These are phyloP conservation scores for Pseudorectes ferrugineus DNA, from an alignment of 2,113 vertebrate species.

Conservation along the genomic window DNA sequence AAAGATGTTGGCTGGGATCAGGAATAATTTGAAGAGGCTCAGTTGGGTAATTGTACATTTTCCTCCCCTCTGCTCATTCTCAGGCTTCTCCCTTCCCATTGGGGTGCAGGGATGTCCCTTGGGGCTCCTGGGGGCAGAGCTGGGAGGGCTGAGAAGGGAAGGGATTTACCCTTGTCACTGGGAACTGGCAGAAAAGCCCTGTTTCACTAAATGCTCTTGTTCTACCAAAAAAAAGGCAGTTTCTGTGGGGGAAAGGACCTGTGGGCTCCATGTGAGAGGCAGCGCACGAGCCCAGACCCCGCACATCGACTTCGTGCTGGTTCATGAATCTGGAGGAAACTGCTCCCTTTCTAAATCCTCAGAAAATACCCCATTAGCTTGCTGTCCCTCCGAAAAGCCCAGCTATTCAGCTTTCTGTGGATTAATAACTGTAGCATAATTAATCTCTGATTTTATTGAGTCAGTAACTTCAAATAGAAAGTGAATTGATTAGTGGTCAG, in stretches of 20 bases:
- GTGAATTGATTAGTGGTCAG: background rate
- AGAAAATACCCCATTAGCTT: background rate
- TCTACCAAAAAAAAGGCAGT: background rate
- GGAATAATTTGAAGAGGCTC: background rate
- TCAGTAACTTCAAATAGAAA: background rate
- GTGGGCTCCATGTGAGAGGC: background rate
- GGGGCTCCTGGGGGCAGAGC: background rate
- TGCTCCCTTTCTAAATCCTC: background rate
- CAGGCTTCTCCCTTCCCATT: accelerated
- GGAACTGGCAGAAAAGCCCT: background rate
- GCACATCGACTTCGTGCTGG: background rate
- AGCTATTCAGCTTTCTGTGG: background rate
- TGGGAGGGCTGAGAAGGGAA: background rate
- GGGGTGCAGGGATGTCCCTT: background rate
- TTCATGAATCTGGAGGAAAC: background rate
- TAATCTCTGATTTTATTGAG: constrained; percentile 1
- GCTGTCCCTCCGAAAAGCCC: background rate
- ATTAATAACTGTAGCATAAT: constrained; percentile 16
- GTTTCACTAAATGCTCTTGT: background rate
- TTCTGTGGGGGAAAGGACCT: accelerated
- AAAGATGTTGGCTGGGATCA: background rate
- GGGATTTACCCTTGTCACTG: background rate
- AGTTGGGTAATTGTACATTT: background rate
- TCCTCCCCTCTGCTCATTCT: background rate
- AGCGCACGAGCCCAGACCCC: accelerated